Base-by-base conservation (phyloP, 92 coral and sea anemone genomes). In the Bergia sp. region DNA sequence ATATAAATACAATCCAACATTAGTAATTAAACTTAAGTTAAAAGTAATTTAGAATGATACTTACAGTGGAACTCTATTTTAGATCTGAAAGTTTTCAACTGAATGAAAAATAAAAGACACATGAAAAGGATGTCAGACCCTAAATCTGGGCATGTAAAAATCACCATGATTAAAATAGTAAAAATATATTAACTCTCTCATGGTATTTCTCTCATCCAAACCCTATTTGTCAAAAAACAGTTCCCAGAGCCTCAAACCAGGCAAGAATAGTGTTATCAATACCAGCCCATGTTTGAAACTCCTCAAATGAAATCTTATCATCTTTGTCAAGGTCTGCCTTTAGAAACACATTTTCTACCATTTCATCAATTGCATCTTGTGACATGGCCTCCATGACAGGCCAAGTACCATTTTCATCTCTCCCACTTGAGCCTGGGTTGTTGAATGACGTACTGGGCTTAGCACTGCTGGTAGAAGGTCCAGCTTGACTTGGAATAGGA, bases 371-470 rank as follows among this genome's bases (percentile, higher is more conserved):
- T 11, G 99, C 99, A 86, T 97, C 99, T 77, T 97, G 99, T 4
- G 99, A 97, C 99, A 97, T 97, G 16, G 98, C 99, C 71, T 97
- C 99, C 99, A 97, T 97, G 15, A 97, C 93, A 10, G 99, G 99
- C 96, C 96, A 95, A 18, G 95, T 94, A 7, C 99, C 96, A 77
- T 93, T 94, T 72, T 93, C 90, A 20, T 94, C 94, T 50, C 80
- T 89, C 0, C 77, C 76, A 23, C 91, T 90, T 39, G 89, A 82
- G 0, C 94, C 98, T 23, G 93, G 98, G 88, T 90, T 93, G 64
- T 88, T 91, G 86, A 87, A 73, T 43, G 88, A 50, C 85, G 86
- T 89, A 1, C 45, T 75, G 38, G 98, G 98, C 61, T 95, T 95
- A 11, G 80, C 73, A 3, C 82, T 89, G 42, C 96, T 90, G 6